phyloP scores from a whole-genome alignment of 2,888 invertebrate species.

The Argyresthia goedartella region DNA sequence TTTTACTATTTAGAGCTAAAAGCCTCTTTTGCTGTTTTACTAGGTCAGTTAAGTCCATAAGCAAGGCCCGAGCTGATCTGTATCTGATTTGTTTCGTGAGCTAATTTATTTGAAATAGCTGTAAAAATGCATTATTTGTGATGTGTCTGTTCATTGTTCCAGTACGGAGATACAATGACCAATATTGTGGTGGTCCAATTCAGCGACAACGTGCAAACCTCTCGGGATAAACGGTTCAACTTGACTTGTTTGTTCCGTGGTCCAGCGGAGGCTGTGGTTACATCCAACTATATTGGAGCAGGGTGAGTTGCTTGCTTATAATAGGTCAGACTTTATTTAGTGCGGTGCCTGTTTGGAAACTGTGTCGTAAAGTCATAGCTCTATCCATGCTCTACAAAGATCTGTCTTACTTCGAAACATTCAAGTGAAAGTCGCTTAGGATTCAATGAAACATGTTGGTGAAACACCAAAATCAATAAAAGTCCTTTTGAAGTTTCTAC shows the following conservation, averaged over 20 bases:
- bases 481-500: no score
- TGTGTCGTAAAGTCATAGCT: not conserved
- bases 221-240: conserved; percentile 91
- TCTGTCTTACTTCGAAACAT: not conserved
- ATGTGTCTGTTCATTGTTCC: conserved; percentile 13
- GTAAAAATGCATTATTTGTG: no score
- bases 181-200: conserved; percentile 95
- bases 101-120: no score
- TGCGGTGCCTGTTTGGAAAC: not conserved
- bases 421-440: no score
- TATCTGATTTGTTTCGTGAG: no score
- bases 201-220: conserved; percentile 93
- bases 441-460: no score
- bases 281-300: conserved; percentile 92
- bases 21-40: no score
- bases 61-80: no score
- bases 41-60: no score
- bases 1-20: no score
- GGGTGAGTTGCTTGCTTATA: conserved; percentile 72
- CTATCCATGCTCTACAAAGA: not conserved
- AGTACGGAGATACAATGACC: conserved; percentile 94
- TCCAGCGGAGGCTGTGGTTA: conserved; percentile 93
- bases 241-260: conserved; percentile 93
- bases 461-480: no score
- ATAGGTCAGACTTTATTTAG: not conserved